Conservation (phyloP, 2,113 vertebrate genomes). For the Carassius auratus region DNA sequence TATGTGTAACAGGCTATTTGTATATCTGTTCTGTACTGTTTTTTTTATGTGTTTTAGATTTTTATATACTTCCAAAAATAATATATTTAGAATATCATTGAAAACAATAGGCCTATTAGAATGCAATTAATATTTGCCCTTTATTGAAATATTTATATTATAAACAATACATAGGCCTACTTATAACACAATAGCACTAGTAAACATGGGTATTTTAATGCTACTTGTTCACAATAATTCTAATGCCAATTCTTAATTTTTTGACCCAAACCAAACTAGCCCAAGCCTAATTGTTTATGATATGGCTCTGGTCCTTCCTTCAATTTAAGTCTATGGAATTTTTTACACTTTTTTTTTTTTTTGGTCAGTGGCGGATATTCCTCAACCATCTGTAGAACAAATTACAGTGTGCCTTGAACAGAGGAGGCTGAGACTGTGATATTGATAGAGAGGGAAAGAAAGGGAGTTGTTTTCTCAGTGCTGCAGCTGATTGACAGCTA, state of each 20-base stretch:
- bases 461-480: not conserved
- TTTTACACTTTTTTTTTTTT: not conserved
- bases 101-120: not conserved
- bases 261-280: not conserved
- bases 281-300: not conserved
- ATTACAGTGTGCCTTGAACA: not conserved
- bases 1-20: not conserved
- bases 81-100: not conserved
- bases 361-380: not conserved
- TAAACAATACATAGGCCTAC: not conserved
- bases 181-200: not conserved
- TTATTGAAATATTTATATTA: not conserved
- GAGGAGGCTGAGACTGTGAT: not conserved
- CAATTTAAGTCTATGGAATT: not conserved
- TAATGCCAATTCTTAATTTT: not conserved
- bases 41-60: not conserved
- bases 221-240: not conserved
- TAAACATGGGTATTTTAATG: not conserved
- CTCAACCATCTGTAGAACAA: not conserved
- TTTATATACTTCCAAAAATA: not conserved
- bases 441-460: not conserved
- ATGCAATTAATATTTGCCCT: too few species aligned
- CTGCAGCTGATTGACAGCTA: conserved; percentile 30
- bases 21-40: not conserved
- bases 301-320: not conserved